Conservation (phyloP, 1,140 invertebrate genomes). For the Drosophila kepulauana region DNA sequence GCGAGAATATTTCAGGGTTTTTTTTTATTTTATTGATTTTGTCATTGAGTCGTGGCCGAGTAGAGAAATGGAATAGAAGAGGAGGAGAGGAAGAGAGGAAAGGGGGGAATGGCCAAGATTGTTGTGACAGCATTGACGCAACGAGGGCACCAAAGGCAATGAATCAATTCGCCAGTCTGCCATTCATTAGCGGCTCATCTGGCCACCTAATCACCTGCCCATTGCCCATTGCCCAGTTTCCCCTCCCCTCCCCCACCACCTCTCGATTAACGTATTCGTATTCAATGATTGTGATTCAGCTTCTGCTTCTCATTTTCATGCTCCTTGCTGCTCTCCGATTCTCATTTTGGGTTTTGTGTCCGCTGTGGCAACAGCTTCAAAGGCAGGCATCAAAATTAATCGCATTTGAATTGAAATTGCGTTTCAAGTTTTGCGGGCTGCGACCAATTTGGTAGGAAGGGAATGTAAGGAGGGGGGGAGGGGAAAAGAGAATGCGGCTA, state of each 20-base stretch:
- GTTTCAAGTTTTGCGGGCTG: constrained; percentile 41
- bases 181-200: constrained; percentile 11
- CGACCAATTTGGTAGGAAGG: constrained; percentile 22
- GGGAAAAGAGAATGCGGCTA: constrained; percentile 28
- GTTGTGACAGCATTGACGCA: not conserved
- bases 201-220: constrained; percentile 32
- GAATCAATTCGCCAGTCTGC: not conserved
- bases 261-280: not conserved
- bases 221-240: not conserved
- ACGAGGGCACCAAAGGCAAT: constrained; percentile 24
- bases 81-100: too few relatives aligned
- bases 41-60: constrained; percentile 8
- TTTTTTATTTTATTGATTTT: constrained; percentile 67
- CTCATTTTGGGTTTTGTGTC: constrained; percentile 22
- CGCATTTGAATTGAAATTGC: constrained; percentile 76
- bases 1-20: constrained; percentile 66
- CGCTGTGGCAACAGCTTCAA: constrained; percentile 57
- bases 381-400: constrained; percentile 73
- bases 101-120: not conserved
- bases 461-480: too few relatives aligned
- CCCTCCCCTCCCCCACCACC: not conserved
- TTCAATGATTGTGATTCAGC: not conserved
- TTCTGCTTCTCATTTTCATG: not conserved
- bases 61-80: too few relatives aligned
- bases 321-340: not conserved